Evolutionary conservation across 2,113 vertebrate genomes (phyloP), one percentile per base, ranked within the genome.

Genomic region (Charina bottae): DNA sequence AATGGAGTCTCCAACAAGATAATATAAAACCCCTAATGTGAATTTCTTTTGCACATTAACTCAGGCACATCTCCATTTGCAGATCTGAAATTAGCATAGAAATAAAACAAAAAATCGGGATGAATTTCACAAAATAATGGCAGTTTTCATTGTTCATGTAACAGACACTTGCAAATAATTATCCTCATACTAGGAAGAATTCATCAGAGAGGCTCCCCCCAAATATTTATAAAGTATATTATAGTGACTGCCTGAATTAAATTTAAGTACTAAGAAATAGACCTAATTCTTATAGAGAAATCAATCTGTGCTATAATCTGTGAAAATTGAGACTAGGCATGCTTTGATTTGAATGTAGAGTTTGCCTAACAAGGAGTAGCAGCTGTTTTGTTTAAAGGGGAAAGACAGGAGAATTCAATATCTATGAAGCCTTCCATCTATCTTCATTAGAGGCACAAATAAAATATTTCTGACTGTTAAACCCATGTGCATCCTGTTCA

Each of bases 121-220:
- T 83, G 58, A 93, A 96, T 88, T 95, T 92, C 95, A 68, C 17
- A 17, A 78, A 90, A 93, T 96, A 93, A 92, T 13, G 88, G 55
- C 83, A 95, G 93, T 97, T 97, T 96, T 94, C 94, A 92, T 37
- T 92, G 64, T 95, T 96, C 92, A 94, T 93, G 53, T 95, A 97
- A 97, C 93, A 97, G 85, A 90, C 91, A 72, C 90, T 97, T 93
- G 94, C 94, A 95, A 95, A 96, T 96, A 97, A 97, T 97, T 97
- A 94, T 95, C 93, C 85, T 89, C 92, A 95, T 90, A 92, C 95
- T 94, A 91, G 56, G 56, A 93, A 97, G 94, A 96, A 97, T 97
- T 97, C 89, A 96, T 97, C 93, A 96, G 88, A 92, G 68, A 88
- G 94, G 23, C 1, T 96, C 49, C 94, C 95, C 92, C 92, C 96